Evolutionary conservation across 92 coral and sea anemone species (phyloP).

Genomic region (Micromussa lordhowensis): DNA sequence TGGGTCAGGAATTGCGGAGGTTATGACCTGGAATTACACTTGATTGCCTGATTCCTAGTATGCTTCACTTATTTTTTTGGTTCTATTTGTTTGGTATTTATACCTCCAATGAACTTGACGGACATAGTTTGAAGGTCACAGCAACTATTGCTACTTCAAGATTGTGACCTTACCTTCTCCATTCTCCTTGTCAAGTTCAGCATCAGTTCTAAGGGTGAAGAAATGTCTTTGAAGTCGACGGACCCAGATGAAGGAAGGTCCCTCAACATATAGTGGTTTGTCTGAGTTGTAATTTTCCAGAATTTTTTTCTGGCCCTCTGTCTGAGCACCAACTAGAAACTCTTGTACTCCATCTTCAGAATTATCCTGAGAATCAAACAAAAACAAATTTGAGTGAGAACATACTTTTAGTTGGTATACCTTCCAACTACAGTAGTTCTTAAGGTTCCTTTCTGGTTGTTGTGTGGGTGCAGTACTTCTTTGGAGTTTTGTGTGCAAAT

Average conservation of each 20-base stretch:
- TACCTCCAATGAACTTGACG: no score
- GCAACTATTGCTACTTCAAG: no score
- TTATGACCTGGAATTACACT: no score
- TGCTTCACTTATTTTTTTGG: no score
- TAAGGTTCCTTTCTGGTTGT: no score
- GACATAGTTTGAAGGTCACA: no score
- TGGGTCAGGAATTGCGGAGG: no score
- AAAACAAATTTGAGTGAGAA: not conserved
- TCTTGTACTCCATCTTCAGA: slow-evolving; percentile 52
- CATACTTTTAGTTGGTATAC: not conserved
- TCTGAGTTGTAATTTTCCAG: slow-evolving; percentile 68
- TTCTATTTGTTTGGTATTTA: no score
- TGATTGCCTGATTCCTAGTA: no score
- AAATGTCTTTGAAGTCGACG: slow-evolving; percentile 77
- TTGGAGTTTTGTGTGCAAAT: no score
- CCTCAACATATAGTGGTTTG: slow-evolving; percentile 92
- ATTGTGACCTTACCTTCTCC: slow-evolving; percentile 23
- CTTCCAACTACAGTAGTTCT: no score
- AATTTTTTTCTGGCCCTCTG: slow-evolving; percentile 63
- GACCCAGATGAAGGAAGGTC: slow-evolving; percentile 90
- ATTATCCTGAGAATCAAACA: slow-evolving; percentile 32
- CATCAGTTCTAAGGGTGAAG: slow-evolving; percentile 86
- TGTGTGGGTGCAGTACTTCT: no score
- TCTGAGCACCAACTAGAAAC: slow-evolving; percentile 80
- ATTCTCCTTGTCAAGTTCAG: slow-evolving; percentile 35